A percentile compares a stretch with the other conserved stretches of the same genome.
Conservation (phyloP, 1,140 invertebrate species). For the Yoshiicerus persimilis region DNA sequence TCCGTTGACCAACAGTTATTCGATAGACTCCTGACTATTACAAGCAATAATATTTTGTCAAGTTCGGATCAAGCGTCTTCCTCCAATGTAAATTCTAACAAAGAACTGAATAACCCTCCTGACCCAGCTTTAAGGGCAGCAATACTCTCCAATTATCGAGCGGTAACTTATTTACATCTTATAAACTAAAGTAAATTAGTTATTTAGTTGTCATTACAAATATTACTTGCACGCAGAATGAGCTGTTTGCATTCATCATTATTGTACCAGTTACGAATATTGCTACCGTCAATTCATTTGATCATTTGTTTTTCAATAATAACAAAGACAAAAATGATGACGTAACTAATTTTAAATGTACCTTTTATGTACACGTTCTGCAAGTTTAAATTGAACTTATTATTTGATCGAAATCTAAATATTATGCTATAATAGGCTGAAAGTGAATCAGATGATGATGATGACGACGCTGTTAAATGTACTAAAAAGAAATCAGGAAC, state of each 20-base stretch:
- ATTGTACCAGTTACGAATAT: too few relatives aligned
- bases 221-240: too few relatives aligned
- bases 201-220: too few relatives aligned
- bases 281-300: too few relatives aligned
- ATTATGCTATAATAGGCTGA: too few relatives aligned
- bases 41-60: not conserved
- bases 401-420: too few relatives aligned
- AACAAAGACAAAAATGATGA: too few relatives aligned
- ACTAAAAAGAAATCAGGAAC: not conserved
- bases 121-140: slow-evolving; percentile 23
- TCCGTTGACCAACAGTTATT: not conserved
- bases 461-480: slow-evolving; percentile 52
- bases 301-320: too few relatives aligned
- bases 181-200: not conserved
- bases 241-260: too few relatives aligned
- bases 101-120: not conserved
- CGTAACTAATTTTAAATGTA: too few relatives aligned
- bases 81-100: not conserved
- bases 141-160: slow-evolving; percentile 28
- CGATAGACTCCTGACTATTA: not conserved
- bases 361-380: too few relatives aligned
- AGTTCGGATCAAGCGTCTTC: not conserved
- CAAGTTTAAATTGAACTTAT: too few relatives aligned
- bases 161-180: not conserved
- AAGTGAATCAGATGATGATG: slow-evolving; percentile 45